Evolutionary conservation across 2,888 invertebrate genomes (phyloP).

Genomic region (Noctua janthe): DNA sequence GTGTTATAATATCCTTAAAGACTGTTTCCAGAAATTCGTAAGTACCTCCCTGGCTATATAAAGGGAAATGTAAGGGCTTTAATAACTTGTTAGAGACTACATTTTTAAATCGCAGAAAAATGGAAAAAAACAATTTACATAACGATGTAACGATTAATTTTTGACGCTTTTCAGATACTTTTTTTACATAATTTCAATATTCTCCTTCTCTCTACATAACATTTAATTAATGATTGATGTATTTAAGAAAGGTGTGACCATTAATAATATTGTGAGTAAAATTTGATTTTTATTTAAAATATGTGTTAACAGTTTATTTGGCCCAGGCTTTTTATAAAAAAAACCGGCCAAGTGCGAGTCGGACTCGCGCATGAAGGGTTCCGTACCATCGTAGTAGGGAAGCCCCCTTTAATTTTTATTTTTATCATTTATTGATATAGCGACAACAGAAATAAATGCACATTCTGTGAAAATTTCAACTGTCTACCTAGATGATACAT

Average conservation of each 20-base stretch:
- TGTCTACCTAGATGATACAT: too few species aligned
- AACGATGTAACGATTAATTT: background rate
- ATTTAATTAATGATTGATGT: constrained; percentile 19
- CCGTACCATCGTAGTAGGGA: too few species aligned
- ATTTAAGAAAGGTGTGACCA: background rate
- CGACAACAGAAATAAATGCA: too few species aligned
- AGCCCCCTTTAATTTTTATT: too few species aligned
- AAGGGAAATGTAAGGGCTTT: background rate
- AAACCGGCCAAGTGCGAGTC: too few species aligned
- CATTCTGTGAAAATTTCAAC: too few species aligned
- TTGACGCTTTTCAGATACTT: constrained; percentile 35
- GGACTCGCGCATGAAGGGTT: too few species aligned
- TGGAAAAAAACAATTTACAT: background rate
- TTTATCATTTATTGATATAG: too few species aligned
- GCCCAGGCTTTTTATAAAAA: background rate
- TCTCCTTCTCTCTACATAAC: constrained; percentile 12
- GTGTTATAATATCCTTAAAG: constrained; percentile 33
- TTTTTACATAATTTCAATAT: constrained; percentile 20
- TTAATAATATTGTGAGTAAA: background rate
- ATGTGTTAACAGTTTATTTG: too few species aligned
- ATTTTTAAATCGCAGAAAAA: background rate
- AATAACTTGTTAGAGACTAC: background rate
- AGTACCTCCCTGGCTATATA: constrained; percentile 16
- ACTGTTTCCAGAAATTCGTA: constrained; percentile 32
- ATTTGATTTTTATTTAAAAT: too few species aligned